Percentiles rank a stretch among this genome's conserved stretches.
These are phyloP conservation scores for Sepiola atlantica DNA, from an alignment of 2,888 invertebrate species.

Conservation along the genomic window DNA sequence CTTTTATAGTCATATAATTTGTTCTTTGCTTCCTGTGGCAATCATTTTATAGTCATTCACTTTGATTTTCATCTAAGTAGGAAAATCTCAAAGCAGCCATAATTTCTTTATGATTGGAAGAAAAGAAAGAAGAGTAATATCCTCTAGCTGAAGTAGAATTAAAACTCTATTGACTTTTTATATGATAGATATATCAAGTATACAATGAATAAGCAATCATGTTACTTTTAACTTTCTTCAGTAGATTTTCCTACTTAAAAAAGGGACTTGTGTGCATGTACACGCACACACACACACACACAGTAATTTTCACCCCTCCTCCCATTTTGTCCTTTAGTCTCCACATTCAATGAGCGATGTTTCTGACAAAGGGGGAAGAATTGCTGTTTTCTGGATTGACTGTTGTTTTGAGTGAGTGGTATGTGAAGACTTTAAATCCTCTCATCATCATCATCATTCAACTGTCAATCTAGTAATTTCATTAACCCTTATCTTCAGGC, in stretches of 20 bases:
- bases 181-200: not conserved
- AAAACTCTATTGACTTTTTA: not conserved
- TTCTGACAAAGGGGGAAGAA: too few relatives aligned
- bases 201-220: not conserved
- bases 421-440: too few relatives aligned
- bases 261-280: not conserved
- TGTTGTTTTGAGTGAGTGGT: too few relatives aligned
- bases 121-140: not conserved
- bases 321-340: not conserved
- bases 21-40: not conserved
- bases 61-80: not conserved
- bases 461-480: too few relatives aligned
- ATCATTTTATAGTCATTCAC: not conserved
- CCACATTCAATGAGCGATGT: too few relatives aligned
- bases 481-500: too few relatives aligned
- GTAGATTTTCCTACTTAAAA: not conserved
- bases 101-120: not conserved
- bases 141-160: not conserved
- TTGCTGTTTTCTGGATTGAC: too few relatives aligned
- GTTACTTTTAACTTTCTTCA: not conserved
- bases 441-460: too few relatives aligned
- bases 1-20: not conserved
- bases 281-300: not conserved
- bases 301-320: not conserved
- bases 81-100: not conserved